A percentile compares a stretch with the other conserved stretches of the same genome.
These are phyloP conservation scores for Siphonodentalium dalli DNA, from an alignment of 2,888 invertebrate species.

Conservation along the genomic window DNA sequence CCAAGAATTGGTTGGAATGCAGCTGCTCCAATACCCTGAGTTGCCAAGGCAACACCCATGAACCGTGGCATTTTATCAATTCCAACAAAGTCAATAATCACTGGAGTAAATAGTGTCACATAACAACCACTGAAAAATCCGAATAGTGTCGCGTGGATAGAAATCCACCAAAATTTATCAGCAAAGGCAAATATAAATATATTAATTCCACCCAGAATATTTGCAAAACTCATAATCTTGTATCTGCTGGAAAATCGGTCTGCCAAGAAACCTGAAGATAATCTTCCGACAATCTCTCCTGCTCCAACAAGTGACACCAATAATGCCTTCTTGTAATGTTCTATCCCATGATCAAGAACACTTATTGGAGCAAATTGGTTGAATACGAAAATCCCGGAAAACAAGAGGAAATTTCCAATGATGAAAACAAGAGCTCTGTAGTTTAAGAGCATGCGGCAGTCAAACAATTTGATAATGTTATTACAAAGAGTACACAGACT, in stretches of 20 bases:
- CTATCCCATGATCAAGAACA: slow-evolving; percentile 18
- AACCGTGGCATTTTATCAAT: slow-evolving; percentile 25
- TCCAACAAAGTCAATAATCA: slow-evolving; percentile 34
- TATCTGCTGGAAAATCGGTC: slow-evolving; percentile 30
- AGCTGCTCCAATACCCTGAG: slow-evolving; percentile 31
- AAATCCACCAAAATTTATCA: slow-evolving; percentile 20
- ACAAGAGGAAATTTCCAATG: slow-evolving; percentile 23
- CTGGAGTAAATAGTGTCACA: slow-evolving; percentile 28
- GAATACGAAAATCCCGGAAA: slow-evolving; percentile 36
- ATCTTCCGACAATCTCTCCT: slow-evolving; percentile 29
- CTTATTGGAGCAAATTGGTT: slow-evolving; percentile 29
- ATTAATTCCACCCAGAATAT: slow-evolving; percentile 22
- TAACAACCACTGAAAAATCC: slow-evolving; percentile 33
- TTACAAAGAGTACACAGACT: not conserved
- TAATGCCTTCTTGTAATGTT: slow-evolving; percentile 28
- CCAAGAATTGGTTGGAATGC: slow-evolving; percentile 30
- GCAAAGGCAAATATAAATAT: slow-evolving; percentile 25
- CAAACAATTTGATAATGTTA: slow-evolving; percentile 17
- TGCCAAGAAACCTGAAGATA: slow-evolving; percentile 24
- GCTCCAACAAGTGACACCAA: slow-evolving; percentile 31
- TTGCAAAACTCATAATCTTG: slow-evolving; percentile 21
- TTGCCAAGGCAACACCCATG: slow-evolving; percentile 26
- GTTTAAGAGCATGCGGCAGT: slow-evolving; percentile 28
- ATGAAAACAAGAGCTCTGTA: slow-evolving; percentile 23
- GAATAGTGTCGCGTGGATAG: slow-evolving; percentile 27